Base-by-base conservation (phyloP, 2,888 invertebrate genomes). In the Gari tellinella region DNA sequence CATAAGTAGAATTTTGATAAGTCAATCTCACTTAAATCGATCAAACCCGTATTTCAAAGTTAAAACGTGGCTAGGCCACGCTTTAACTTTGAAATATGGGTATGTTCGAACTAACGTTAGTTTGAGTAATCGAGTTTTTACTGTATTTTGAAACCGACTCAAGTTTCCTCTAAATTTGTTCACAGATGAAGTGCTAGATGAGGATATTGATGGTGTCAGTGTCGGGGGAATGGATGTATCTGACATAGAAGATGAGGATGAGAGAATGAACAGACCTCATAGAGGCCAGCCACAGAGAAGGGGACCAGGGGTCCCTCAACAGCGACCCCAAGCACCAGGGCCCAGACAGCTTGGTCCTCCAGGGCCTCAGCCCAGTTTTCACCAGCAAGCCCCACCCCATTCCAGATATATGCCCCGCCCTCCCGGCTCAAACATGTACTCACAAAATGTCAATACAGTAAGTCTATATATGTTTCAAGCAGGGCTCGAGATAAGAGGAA, bases 141-240 rank as follows among this genome's bases (percentile, higher is more conserved):
- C n/a, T n/a, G n/a, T n/a, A n/a, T n/a, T n/a, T n/a, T n/a, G n/a
- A n/a, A n/a, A n/a, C n/a, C n/a, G n/a, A n/a, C n/a, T n/a, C n/a
- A 17, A 25, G 14, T 51, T 15, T 21, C n/a, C n/a, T n/a, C n/a
- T n/a, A n/a, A n/a, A n/a, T n/a, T n/a, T n/a, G n/a, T 31, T 31
- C 61, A 12, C 37, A 73, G 75, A 75, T 73, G 78, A 77, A 51
- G 60, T 65, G 3, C 46, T 73, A 46, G 72, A 73, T 26, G 88
- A 87, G 38, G 88, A 88, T 45, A 84, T 87, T 23, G 87, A 88
- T 26, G 86, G 84, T 26, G 88, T 90, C n/a, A 90, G 89, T 84
- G 89, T 86, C 0, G 90, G 88, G n/a, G 90, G 86, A 17, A 91
- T 91, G 90, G 90, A 90, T 66, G 90, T 90, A 10, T 90, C 90